Percentiles rank a stretch among this genome's conserved stretches.
Conservation (phyloP, 2,888 invertebrate species). For the Lordiphosa andalusiaca region DNA sequence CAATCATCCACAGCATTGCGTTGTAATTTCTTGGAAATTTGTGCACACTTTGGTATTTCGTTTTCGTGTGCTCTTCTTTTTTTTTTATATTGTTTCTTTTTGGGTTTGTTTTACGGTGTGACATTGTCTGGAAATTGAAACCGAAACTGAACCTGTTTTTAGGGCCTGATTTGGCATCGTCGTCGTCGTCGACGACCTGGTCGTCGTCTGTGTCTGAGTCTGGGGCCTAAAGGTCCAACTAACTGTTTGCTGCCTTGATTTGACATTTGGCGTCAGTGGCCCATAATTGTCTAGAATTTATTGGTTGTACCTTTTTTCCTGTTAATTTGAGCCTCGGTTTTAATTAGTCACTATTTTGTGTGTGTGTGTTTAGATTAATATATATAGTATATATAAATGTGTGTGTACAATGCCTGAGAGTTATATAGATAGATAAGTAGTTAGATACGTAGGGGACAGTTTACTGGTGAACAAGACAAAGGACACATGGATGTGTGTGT, state of each 20-base stretch:
- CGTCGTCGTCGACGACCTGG: constrained; percentile 20
- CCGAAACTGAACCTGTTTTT: constrained; percentile 67
- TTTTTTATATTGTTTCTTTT: constrained; percentile 23
- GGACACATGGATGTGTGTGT: constrained; percentile 80
- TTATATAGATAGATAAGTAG: constrained; percentile 11
- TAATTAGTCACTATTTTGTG: constrained; percentile 50
- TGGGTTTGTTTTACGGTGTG: constrained; percentile 56
- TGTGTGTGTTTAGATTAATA: constrained; percentile 57
- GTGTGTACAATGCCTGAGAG: constrained; percentile 45
- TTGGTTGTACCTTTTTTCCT: constrained; percentile 66
- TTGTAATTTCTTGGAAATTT: constrained; percentile 78
- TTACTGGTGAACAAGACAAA: constrained; percentile 80
- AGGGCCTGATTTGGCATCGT: constrained; percentile 69
- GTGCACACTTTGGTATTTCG: constrained; percentile 77
- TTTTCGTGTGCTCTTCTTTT: constrained; percentile 59
- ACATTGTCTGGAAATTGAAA: constrained; percentile 63
- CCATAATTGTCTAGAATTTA: constrained; percentile 75
- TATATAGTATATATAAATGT: too few relatives aligned
- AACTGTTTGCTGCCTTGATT: constrained; percentile 70
- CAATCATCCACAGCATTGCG: constrained; percentile 64
- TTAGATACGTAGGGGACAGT: constrained; percentile 34
- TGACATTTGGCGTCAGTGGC: constrained; percentile 76
- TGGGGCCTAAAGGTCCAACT: constrained; percentile 68
- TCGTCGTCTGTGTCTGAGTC: constrained; percentile 24
- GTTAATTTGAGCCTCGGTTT: constrained; percentile 55